Evolutionary conservation across 2,113 vertebrate species (phyloP).

Genomic region (Syngnathus typhle): DNA sequence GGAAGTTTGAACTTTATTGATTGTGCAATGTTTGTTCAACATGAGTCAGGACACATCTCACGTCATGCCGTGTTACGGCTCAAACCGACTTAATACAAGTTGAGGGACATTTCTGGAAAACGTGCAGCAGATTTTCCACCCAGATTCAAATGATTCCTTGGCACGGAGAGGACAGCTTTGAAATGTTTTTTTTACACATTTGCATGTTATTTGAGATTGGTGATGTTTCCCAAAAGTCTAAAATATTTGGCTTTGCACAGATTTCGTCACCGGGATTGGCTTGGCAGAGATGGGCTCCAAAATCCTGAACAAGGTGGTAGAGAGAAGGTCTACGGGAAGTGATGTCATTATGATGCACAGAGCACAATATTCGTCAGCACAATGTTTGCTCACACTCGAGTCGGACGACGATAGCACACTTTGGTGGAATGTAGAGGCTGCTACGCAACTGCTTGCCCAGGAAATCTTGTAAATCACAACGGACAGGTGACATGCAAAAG

Average conservation of each 20-base stretch:
- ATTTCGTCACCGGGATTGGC: too few relatives aligned
- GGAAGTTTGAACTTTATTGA: background rate
- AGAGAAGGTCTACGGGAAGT: background rate
- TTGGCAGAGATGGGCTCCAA: too few relatives aligned
- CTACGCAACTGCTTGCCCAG: background rate
- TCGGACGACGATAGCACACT: background rate
- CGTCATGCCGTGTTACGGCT: conserved; percentile 20
- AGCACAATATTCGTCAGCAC: background rate
- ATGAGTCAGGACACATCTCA: background rate
- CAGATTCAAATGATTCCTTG: background rate
- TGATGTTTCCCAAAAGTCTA: background rate
- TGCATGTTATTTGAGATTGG: background rate
- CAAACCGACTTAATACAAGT: conserved; percentile 4
- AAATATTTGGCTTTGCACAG: background rate
- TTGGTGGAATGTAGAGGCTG: background rate
- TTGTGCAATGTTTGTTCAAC: conserved; percentile 4
- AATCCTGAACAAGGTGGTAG: background rate
- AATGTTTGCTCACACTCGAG: background rate
- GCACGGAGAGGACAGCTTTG: background rate
- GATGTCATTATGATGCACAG: background rate
- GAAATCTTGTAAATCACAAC: background rate
- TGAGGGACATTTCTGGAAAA: background rate
- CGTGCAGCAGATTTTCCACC: background rate
- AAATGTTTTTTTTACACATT: background rate
- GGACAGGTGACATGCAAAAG: background rate